These are phyloP conservation scores for Apodemus speciosus DNA, from an alignment of 2,113 vertebrate genomes.

Conservation along the genomic window DNA sequence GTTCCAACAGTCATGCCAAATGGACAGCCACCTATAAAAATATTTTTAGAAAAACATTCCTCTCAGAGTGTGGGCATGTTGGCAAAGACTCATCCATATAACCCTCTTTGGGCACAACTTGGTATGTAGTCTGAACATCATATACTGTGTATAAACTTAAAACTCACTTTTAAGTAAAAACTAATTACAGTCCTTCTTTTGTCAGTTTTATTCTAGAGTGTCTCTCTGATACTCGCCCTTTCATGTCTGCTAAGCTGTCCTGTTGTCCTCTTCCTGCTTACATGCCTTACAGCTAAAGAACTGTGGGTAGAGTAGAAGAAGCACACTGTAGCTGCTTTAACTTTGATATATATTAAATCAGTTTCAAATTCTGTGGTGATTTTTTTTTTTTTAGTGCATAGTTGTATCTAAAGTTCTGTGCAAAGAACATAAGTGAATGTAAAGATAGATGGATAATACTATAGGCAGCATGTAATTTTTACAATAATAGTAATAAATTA, in stretches of 20 bases:
- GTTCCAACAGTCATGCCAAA: constrained; percentile 99
- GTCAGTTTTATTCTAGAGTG: neutral
- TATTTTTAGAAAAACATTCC: constrained; percentile 99
- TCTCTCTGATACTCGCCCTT: constrained; percentile 11
- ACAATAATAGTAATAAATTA: neutral
- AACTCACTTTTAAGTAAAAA: constrained; percentile 45
- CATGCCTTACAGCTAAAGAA: neutral
- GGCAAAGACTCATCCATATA: constrained; percentile 98
- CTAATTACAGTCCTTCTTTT: neutral
- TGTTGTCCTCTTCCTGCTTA: neutral
- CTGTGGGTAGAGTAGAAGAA: neutral
- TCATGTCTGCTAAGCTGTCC: constrained; percentile 22
- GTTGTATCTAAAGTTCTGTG: neutral
- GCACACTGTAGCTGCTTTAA: neutral
- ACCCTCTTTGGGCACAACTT: constrained; percentile 98
- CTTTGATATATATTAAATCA: neutral
- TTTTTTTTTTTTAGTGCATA: neutral
- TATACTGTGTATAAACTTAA: neutral
- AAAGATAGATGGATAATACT: constrained; percentile 35
- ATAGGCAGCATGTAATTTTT: neutral
- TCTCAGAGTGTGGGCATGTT: constrained; percentile 98
- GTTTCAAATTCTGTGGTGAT: neutral
- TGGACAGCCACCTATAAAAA: constrained; percentile 97
- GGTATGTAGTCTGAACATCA: constrained; percentile 85
- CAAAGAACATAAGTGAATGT: neutral